These are phyloP conservation scores for Nyctibius bracteatus DNA, from an alignment of 2,113 vertebrate species.

Conservation along the genomic window DNA sequence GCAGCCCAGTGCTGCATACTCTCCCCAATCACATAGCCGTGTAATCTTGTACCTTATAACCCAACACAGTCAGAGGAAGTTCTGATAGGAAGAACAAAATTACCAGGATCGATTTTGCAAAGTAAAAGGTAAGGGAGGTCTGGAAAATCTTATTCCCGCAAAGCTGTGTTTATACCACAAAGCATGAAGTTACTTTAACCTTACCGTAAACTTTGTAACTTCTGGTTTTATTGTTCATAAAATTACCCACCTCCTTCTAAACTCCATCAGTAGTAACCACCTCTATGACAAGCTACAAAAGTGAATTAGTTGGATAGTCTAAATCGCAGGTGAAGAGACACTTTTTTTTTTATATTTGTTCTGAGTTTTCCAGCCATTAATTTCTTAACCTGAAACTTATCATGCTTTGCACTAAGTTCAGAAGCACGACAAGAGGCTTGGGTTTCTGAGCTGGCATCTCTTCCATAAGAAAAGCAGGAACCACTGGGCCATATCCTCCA, in stretches of 20 bases:
- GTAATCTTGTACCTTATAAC: rapidly evolving
- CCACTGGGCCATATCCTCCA: background rate
- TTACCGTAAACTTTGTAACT: background rate
- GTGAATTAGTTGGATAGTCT: background rate
- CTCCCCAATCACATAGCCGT: rapidly evolving
- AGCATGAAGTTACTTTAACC: background rate
- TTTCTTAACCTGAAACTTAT: background rate
- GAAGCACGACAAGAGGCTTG: background rate
- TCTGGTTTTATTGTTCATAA: background rate
- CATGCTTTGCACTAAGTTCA: background rate
- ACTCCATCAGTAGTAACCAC: background rate
- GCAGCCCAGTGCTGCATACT: no score
- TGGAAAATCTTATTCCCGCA: background rate
- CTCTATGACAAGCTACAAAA: background rate
- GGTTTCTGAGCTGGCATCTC: background rate
- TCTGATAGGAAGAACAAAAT: background rate
- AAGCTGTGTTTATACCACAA: background rate
- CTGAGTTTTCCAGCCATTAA: background rate
- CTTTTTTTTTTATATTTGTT: background rate
- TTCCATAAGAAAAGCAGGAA: background rate
- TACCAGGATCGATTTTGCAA: background rate
- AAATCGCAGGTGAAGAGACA: background rate
- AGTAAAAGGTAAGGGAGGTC: background rate
- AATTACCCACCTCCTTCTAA: background rate
- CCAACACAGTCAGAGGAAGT: background rate